phyloP scores from a whole-genome alignment of 2,113 vertebrate genomes.

The Chinchilla lanigera region DNA sequence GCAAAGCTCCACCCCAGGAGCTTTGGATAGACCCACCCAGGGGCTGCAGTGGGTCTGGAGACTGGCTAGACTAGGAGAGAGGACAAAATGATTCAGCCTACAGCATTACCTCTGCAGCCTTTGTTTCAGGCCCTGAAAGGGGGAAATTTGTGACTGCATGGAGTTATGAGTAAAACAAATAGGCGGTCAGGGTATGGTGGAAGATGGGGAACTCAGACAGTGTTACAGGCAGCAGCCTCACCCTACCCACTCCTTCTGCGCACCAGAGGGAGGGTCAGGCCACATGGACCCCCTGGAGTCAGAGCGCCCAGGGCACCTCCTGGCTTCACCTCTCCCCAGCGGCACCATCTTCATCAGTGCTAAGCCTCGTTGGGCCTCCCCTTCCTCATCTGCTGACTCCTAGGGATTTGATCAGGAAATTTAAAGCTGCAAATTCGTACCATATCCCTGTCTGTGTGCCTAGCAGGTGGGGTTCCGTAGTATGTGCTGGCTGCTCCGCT shows the following conservation, averaged over 20 bases:
- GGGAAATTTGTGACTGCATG: background rate
- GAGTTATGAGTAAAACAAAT: background rate
- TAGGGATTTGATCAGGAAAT: background rate
- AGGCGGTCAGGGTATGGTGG: too few species aligned
- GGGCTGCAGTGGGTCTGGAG: too few species aligned
- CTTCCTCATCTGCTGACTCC: background rate
- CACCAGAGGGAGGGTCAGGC: background rate
- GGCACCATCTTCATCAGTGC: rapidly evolving
- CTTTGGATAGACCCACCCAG: rapidly evolving
- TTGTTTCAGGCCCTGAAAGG: background rate
- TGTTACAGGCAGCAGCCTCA: background rate
- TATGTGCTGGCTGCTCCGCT: rapidly evolving
- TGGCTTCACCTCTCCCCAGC: background rate
- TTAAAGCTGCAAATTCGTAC: background rate
- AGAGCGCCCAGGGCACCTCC: background rate
- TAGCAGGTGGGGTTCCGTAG: too few species aligned
- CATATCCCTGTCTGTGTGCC: background rate
- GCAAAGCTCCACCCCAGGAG: too few species aligned
- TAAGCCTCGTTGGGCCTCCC: background rate
- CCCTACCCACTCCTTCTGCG: too few species aligned
- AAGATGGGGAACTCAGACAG: background rate
- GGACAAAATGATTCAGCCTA: background rate
- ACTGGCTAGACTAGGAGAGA: background rate
- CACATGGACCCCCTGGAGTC: background rate
- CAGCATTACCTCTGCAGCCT: background rate